These are phyloP conservation scores for Imbricaverruca yamaguchii DNA, from an alignment of 2,888 invertebrate species.

Conservation along the genomic window DNA sequence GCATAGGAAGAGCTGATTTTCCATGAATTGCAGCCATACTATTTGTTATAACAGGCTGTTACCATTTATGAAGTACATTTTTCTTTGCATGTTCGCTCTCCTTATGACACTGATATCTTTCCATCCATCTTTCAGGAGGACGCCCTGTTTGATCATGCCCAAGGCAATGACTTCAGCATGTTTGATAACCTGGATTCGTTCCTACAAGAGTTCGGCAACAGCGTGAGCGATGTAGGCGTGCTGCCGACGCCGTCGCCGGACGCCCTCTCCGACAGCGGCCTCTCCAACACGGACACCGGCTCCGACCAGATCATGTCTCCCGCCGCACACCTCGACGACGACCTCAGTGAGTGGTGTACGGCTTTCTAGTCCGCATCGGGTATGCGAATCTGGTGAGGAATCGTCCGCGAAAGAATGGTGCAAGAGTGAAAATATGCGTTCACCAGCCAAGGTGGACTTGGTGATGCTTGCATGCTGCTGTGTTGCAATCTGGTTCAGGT, in stretches of 20 bases:
- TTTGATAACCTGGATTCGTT: constrained; percentile 14
- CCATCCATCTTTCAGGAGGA: neutral
- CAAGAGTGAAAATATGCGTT: too few relatives aligned
- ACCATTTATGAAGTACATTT: too few relatives aligned
- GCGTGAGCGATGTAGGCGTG: neutral
- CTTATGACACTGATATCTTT: too few relatives aligned
- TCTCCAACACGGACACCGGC: constrained; percentile 5
- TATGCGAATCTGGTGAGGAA: too few relatives aligned
- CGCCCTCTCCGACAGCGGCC: neutral
- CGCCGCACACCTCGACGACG: neutral
- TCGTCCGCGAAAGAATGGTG: too few relatives aligned
- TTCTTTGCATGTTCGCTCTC: too few relatives aligned
- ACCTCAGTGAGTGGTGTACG: neutral
- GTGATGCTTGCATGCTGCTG: too few relatives aligned
- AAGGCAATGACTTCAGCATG: constrained; percentile 18
- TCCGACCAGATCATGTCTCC: constrained; percentile 8
- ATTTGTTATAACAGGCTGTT: too few relatives aligned
- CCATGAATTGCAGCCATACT: too few relatives aligned
- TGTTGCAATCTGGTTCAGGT: too few relatives aligned
- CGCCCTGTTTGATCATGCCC: constrained; percentile 9
- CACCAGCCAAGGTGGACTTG: too few relatives aligned
- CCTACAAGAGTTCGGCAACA: constrained; percentile 18
- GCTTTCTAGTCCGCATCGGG: neutral
- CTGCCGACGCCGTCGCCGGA: neutral
- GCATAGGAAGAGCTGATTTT: too few relatives aligned